Conservation (phyloP, 2,888 invertebrate genomes). For the Cheilosia grossa region DNA sequence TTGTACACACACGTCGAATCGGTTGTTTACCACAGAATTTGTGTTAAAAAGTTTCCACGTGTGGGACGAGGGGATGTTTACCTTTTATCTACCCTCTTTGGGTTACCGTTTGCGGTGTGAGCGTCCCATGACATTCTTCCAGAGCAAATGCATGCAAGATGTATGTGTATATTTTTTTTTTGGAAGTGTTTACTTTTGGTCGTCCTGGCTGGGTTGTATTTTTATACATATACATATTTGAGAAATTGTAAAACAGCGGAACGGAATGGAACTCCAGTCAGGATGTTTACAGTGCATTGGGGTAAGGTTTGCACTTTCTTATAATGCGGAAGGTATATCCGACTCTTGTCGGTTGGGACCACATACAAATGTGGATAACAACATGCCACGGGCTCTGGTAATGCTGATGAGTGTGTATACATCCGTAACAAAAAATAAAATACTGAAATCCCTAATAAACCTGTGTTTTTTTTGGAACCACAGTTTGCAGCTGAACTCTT, state of each 20-base stretch:
- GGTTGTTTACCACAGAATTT: conserved; percentile 12
- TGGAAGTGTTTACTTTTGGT: conserved; percentile 12
- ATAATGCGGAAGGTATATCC: background rate
- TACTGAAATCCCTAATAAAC: no score
- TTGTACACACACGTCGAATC: conserved; percentile 5
- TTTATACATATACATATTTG: background rate
- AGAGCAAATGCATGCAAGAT: conserved; percentile 3
- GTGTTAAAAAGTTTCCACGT: conserved; percentile 12
- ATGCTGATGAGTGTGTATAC: background rate
- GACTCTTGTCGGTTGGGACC: no score
- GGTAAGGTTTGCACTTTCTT: background rate
- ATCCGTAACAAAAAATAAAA: no score
- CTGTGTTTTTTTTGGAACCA: no score
- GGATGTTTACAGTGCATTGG: conserved; percentile 19
- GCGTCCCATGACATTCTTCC: background rate
- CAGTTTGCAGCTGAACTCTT: no score
- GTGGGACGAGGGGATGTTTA: conserved; percentile 18
- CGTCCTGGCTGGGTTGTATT: conserved; percentile 1
- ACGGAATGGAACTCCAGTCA: background rate
- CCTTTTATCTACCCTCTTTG: conserved; percentile 27
- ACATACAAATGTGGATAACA: no score
- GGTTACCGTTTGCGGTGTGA: conserved; percentile 18
- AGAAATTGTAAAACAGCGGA: background rate
- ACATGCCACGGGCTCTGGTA: background rate
- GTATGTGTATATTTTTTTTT: background rate